These are phyloP conservation scores for Parus major DNA, from an alignment of 2,113 vertebrate genomes.

Conservation along the genomic window DNA sequence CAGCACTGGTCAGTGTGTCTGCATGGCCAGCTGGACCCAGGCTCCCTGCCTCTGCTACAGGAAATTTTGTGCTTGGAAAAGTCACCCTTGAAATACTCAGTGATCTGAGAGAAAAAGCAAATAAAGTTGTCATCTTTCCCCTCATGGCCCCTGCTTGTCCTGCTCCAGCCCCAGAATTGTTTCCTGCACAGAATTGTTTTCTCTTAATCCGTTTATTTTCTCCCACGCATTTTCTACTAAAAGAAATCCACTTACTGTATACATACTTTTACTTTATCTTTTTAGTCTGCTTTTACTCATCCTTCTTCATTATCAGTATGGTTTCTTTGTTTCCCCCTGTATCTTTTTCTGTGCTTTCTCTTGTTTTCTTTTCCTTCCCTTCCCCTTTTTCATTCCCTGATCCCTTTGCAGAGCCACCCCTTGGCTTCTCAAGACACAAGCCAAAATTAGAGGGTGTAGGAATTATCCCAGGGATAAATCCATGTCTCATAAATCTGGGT, in stretches of 20 bases:
- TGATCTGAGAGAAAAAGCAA: background rate
- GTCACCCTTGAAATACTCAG: background rate
- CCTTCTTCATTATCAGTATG: background rate
- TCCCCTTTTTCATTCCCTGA: background rate
- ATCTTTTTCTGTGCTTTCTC: background rate
- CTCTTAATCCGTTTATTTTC: background rate
- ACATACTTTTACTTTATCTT: background rate
- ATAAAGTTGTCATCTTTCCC: background rate
- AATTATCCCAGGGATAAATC: background rate
- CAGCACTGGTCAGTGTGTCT: accelerated
- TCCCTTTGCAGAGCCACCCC: background rate
- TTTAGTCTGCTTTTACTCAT: background rate
- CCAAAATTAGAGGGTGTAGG: background rate
- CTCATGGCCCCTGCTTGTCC: background rate
- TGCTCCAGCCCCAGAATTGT: background rate
- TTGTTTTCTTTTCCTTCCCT: background rate
- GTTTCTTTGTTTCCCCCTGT: background rate
- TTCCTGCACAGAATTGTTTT: background rate
- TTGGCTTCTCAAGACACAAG: background rate
- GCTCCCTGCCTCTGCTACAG: background rate
- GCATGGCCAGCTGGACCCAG: background rate
- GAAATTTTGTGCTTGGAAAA: background rate
- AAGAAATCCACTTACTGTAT: background rate
- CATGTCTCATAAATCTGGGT: background rate
- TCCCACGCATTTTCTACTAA: background rate